These are phyloP conservation scores for Phalacrocorax pelagicus DNA, from an alignment of 2,113 vertebrate genomes.

Conservation along the genomic window DNA sequence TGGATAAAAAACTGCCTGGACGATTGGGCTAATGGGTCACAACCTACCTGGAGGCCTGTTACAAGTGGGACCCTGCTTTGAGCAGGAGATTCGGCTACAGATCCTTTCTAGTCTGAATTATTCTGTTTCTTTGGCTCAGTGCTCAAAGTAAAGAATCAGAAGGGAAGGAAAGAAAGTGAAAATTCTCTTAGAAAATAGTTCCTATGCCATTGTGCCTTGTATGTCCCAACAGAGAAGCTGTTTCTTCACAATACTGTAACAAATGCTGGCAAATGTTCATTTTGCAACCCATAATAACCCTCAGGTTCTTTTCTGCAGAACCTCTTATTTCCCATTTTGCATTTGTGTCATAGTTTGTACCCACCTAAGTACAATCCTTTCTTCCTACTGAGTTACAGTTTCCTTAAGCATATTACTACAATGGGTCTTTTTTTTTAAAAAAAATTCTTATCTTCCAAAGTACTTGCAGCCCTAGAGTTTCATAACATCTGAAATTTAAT, in stretches of 20 bases:
- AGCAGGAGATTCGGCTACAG: neutral
- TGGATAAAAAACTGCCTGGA: neutral
- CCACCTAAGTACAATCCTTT: neutral
- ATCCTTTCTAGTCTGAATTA: neutral
- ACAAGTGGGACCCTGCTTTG: neutral
- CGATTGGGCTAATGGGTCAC: neutral
- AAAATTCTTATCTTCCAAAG: neutral
- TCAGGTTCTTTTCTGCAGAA: neutral
- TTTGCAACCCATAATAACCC: neutral
- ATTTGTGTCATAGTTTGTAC: neutral
- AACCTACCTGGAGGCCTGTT: neutral
- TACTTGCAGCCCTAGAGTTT: neutral
- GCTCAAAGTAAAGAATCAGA: neutral
- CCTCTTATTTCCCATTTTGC: neutral
- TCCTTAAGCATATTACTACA: neutral
- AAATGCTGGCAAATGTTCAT: neutral
- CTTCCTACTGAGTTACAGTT: neutral
- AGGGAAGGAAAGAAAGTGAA: neutral
- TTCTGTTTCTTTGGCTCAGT: neutral
- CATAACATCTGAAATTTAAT: neutral
- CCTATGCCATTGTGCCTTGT: neutral
- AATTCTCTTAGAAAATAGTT: neutral
- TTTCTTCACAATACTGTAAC: neutral
- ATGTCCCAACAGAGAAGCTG: neutral
- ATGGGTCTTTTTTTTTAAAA: neutral